Conservation (phyloP, 2,888 invertebrate species). For the Heliconius cydno region DNA sequence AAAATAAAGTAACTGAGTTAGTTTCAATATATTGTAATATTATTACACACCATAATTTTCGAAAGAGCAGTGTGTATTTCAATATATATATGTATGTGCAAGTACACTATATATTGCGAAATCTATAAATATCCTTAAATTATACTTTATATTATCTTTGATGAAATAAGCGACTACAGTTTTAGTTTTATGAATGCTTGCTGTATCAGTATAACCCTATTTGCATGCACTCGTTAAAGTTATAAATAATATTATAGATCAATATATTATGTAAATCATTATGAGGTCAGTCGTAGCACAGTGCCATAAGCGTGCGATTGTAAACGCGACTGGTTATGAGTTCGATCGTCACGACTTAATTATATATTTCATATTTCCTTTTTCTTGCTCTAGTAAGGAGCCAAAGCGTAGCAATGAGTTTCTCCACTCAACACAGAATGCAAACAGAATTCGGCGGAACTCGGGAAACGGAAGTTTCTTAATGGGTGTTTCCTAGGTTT, state of each 20-base stretch:
- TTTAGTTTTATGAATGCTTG: constrained; percentile 3
- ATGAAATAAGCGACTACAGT: constrained; percentile 12
- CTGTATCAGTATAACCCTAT: background rate
- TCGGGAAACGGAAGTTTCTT: too few species aligned
- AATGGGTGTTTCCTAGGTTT: too few species aligned
- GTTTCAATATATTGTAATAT: too few species aligned
- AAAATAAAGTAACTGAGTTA: too few species aligned
- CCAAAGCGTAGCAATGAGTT: too few species aligned
- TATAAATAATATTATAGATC: background rate
- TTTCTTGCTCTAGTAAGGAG: too few species aligned
- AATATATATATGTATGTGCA: background rate
- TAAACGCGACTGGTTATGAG: too few species aligned
- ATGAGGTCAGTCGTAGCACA: background rate
- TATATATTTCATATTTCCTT: too few species aligned
- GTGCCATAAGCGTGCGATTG: too few species aligned
- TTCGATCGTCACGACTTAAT: too few species aligned
- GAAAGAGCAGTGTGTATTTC: constrained; percentile 4
- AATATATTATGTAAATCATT: background rate
- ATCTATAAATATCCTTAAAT: constrained; percentile 3
- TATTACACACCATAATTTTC: background rate
- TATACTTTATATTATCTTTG: constrained; percentile 5
- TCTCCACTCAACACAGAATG: too few species aligned
- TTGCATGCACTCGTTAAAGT: constrained; percentile 1
- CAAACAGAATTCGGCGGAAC: too few species aligned
- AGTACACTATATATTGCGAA: background rate